phyloP scores from a whole-genome alignment of 2,888 invertebrate species.

The Gymnosoma rotundatum region DNA sequence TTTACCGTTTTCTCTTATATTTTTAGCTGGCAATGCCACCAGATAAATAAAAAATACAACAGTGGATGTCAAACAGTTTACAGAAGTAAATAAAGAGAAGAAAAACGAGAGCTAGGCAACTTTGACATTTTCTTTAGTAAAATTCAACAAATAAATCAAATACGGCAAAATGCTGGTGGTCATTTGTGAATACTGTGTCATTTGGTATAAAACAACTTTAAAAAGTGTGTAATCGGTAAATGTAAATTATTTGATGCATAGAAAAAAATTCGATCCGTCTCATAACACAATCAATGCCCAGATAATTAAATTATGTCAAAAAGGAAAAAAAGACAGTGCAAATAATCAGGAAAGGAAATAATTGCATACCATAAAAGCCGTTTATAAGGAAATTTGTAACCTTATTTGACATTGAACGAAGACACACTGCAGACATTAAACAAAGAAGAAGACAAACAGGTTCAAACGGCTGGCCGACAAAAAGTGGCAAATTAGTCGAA shows the following conservation, averaged over 20 bases:
- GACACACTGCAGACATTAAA: slow-evolving; percentile 28
- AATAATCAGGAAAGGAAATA: slow-evolving; percentile 25
- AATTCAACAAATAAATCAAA: slow-evolving; percentile 54
- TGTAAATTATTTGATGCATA: background rate
- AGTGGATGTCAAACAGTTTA: background rate
- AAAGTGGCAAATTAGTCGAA: slow-evolving; percentile 41
- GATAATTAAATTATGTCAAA: too few relatives aligned
- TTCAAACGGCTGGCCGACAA: slow-evolving; percentile 20
- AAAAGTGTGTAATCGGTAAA: slow-evolving; percentile 10
- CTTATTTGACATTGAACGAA: slow-evolving; percentile 82
- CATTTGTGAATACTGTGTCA: slow-evolving; percentile 54
- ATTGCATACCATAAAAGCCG: slow-evolving; percentile 2
- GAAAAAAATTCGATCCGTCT: background rate
- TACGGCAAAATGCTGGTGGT: slow-evolving; percentile 45
- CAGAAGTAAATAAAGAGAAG: background rate
- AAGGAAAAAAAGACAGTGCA: slow-evolving; percentile 3
- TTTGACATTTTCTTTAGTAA: slow-evolving; percentile 43
- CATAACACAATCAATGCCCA: background rate
- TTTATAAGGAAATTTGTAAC: slow-evolving; percentile 74
- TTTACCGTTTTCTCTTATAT: background rate
- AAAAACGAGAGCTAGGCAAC: background rate
- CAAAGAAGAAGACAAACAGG: slow-evolving; percentile 60
- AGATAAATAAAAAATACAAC: slow-evolving; percentile 17
- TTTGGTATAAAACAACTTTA: slow-evolving; percentile 33
- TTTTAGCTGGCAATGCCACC: slow-evolving; percentile 1